Evolutionary conservation across 1,140 invertebrate genomes (phyloP).

Genomic region (Homalodisca vitripennis): DNA sequence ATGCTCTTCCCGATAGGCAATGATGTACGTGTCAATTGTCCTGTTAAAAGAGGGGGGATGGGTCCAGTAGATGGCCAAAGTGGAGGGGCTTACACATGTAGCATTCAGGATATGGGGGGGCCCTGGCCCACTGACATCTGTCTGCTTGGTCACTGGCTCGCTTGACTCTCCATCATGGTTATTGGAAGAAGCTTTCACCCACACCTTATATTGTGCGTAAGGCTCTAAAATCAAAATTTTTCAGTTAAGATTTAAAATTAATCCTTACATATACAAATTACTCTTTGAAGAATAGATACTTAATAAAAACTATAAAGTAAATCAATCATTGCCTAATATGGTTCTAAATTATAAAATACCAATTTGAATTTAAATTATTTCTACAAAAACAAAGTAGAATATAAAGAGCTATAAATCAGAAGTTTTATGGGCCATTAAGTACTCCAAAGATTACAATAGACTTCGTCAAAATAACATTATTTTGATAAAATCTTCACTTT

Average conservation of each 20-base stretch:
- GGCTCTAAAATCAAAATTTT: slow-evolving; percentile 59
- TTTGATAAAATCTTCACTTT: no score
- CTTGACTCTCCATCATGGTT: slow-evolving; percentile 57
- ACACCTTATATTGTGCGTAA: slow-evolving; percentile 81
- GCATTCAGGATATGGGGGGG: slow-evolving; percentile 77
- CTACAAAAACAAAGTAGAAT: no score
- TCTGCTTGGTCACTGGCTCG: slow-evolving; percentile 66
- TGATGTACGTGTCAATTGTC: slow-evolving; percentile 76
- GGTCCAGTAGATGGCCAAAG: slow-evolving; percentile 78
- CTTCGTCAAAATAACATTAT: no score
- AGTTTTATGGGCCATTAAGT: no score
- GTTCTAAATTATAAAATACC: no score
- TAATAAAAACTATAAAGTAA: no score
- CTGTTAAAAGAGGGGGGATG: slow-evolving; percentile 70
- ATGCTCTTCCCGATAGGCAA: slow-evolving; percentile 64
- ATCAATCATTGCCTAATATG: no score
- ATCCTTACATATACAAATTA: not conserved
- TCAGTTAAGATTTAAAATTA: not conserved
- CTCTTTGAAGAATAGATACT: not conserved
- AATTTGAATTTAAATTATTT: no score
- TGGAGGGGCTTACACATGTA: slow-evolving; percentile 73
- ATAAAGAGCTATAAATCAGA: no score
- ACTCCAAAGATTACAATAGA: no score
- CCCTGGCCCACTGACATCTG: slow-evolving; percentile 78
- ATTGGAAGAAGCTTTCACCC: slow-evolving; percentile 74